phyloP scores from a whole-genome alignment of 2,113 vertebrate genomes.

The Hystrix brachyura region DNA sequence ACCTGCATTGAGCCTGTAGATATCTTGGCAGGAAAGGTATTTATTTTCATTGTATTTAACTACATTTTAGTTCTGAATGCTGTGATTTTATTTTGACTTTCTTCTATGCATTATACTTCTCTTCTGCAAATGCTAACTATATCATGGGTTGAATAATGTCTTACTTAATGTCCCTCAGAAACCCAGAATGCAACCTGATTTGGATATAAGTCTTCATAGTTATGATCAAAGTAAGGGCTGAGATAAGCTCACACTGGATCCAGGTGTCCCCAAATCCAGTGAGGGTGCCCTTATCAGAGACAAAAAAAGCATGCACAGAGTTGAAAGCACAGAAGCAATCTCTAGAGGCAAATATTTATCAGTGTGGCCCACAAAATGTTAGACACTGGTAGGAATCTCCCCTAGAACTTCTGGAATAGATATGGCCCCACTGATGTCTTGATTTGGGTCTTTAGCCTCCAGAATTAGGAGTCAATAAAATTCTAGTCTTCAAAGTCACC shows the following conservation, averaged over 20 bases:
- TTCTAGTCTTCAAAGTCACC: neutral
- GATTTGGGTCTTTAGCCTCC: neutral
- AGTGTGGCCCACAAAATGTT: neutral
- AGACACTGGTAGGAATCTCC: neutral
- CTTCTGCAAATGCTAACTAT: neutral
- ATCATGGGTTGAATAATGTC: neutral
- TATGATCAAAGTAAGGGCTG: neutral
- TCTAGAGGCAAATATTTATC: neutral
- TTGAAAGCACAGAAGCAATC: neutral
- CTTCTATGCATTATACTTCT: neutral
- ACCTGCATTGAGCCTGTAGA: neutral
- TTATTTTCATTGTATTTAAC: neutral
- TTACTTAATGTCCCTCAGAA: neutral
- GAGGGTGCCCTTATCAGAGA: neutral
- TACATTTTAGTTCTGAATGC: neutral
- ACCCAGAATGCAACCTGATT: constrained; percentile 9
- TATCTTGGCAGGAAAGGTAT: neutral
- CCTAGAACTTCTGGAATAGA: no score
- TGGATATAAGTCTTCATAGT: neutral
- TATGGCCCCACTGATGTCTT: fast-evolving
- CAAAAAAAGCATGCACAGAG: neutral
- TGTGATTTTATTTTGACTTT: neutral
- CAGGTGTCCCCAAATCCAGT: neutral
- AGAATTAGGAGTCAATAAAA: neutral
- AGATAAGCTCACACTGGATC: neutral